Evolutionary conservation across 2,113 vertebrate genomes (phyloP).

Genomic region (Phoenicopterus ruber): DNA sequence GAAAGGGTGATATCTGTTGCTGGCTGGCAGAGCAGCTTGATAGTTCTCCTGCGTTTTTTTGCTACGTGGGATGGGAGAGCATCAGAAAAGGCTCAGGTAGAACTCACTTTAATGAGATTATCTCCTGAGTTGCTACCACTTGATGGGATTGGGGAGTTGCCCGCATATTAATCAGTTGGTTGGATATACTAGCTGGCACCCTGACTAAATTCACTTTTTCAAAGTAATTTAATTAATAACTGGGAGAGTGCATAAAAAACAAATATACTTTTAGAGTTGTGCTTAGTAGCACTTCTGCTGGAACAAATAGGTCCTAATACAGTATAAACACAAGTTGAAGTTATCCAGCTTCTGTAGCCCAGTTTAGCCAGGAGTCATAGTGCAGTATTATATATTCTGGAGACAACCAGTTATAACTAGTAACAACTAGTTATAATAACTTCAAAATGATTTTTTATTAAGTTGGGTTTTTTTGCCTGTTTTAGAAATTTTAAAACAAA

Average conservation of each 20-base stretch:
- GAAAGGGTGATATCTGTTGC: neutral
- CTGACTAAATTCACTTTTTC: neutral
- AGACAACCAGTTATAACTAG: neutral
- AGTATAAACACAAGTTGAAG: neutral
- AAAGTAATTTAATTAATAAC: neutral
- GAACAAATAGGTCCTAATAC: neutral
- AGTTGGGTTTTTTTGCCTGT: neutral
- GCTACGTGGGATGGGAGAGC: neutral
- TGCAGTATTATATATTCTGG: neutral
- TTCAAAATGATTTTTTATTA: neutral
- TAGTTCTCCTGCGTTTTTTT: neutral
- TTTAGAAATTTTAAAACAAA: neutral
- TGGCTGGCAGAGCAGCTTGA: neutral
- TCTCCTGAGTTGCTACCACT: neutral
- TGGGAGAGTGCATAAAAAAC: neutral
- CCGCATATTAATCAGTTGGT: neutral
- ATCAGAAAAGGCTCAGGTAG: neutral
- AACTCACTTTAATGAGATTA: neutral
- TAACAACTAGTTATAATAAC: neutral
- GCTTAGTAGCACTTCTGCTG: neutral
- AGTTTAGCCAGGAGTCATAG: neutral
- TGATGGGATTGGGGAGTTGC: neutral
- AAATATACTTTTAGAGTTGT: neutral
- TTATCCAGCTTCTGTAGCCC: neutral
- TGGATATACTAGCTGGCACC: neutral